Conservation (phyloP, 37 sponge, comb jelly and placozoan species). For the Theonella swinhoei region DNA sequence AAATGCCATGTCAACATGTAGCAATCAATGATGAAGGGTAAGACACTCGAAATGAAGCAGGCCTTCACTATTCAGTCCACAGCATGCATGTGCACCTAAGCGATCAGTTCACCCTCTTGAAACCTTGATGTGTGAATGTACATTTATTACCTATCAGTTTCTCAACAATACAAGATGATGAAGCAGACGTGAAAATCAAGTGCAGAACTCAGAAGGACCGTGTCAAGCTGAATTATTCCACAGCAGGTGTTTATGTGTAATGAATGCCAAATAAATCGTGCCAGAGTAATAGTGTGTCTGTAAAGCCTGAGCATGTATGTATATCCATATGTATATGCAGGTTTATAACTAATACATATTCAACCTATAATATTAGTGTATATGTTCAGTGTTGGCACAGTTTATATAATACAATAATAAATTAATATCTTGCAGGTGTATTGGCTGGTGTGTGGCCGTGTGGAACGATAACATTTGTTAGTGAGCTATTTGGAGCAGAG, state of each 20-base stretch:
- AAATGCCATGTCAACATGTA: no score
- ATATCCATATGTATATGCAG: no score
- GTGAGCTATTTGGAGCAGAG: conserved; percentile 33
- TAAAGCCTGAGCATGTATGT: no score
- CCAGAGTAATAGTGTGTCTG: not conserved
- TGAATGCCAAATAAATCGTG: not conserved
- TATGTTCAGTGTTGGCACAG: no score
- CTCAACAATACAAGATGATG: not conserved
- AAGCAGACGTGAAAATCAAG: not conserved
- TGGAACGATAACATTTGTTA: conserved; percentile 31
- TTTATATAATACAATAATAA: no score
- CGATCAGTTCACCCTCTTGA: no score
- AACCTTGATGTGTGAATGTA: not conserved
- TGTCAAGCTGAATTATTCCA: conserved; percentile 17
- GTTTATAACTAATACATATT: no score
- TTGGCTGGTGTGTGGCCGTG: conserved; percentile 53
- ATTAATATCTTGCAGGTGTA: conserved; percentile 17
- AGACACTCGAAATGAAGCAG: no score
- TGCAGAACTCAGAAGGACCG: conserved; percentile 50
- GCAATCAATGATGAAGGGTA: no score
- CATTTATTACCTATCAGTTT: not conserved
- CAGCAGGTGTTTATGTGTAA: conserved; percentile 35
- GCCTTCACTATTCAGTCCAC: no score
- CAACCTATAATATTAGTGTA: no score
- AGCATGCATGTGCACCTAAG: no score